These are phyloP conservation scores for Drosophila sordidapex DNA, from an alignment of 2,888 invertebrate species.

Conservation along the genomic window DNA sequence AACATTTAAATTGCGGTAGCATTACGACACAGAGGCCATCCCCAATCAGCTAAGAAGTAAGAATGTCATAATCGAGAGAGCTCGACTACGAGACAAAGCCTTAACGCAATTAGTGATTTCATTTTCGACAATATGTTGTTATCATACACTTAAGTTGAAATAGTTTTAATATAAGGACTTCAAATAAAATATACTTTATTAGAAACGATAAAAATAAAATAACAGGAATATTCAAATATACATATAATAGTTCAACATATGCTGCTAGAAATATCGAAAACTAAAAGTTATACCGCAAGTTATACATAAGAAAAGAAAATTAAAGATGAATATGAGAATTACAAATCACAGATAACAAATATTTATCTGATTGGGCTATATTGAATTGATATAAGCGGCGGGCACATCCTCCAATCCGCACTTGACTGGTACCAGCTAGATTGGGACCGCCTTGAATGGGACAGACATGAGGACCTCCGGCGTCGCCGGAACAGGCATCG, in stretches of 20 bases:
- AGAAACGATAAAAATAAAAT: not conserved
- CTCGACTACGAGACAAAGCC: not conserved
- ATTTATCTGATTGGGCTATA: not conserved
- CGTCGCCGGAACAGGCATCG: conserved; percentile 91
- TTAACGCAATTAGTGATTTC: not conserved
- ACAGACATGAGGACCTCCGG: conserved; percentile 91
- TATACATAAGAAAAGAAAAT: not conserved
- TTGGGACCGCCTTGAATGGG: conserved; percentile 85
- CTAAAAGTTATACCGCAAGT: not conserved
- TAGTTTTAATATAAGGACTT: not conserved
- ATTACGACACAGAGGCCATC: not conserved
- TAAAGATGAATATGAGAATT: not conserved
- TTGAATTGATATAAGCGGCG: conserved; percentile 89
- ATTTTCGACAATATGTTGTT: not conserved
- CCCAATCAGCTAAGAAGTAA: not conserved
- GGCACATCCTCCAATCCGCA: conserved; percentile 88
- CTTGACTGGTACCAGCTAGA: conserved; percentile 85
- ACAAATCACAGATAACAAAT: not conserved
- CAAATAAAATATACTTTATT: not conserved
- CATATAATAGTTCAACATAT: not conserved
- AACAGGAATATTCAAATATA: not conserved
- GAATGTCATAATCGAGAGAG: not conserved
- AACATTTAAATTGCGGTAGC: not conserved
- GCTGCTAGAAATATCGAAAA: not conserved
- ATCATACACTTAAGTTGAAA: not conserved